phyloP scores from a whole-genome alignment of 2,797 vertebrate genomes.

The Hylomyscus alleni region DNA sequence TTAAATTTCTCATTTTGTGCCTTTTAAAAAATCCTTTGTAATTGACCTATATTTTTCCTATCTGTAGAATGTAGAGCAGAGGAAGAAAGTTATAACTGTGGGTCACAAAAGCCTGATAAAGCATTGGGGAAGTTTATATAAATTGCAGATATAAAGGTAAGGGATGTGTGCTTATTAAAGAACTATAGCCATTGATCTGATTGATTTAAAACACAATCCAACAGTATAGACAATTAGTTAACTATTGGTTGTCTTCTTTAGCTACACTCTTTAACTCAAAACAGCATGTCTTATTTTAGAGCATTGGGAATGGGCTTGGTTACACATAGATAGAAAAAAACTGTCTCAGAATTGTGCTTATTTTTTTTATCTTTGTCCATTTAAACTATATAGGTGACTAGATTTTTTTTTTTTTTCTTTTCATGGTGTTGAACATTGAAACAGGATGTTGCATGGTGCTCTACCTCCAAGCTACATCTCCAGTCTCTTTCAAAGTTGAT shows the following conservation, averaged over 20 bases:
- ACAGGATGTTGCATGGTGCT: background rate
- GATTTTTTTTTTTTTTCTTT: background rate
- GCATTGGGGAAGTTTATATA: conserved; percentile 20
- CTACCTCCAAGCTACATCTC: background rate
- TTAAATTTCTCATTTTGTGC: conserved; percentile 62
- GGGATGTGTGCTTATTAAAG: conserved; percentile 41
- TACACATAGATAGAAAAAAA: conserved; percentile 40
- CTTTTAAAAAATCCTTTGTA: conserved; percentile 22
- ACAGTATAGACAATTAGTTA: conserved; percentile 30
- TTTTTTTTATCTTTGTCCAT: background rate
- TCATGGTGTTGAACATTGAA: background rate
- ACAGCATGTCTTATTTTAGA: conserved; percentile 63
- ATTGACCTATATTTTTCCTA: conserved; percentile 52
- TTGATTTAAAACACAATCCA: conserved; percentile 64
- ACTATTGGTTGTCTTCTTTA: conserved; percentile 34
- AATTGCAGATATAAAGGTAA: conserved; percentile 39
- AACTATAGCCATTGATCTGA: conserved; percentile 59
- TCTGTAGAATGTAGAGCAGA: conserved; percentile 27
- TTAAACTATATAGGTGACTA: conserved; percentile 57
- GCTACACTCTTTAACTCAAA: conserved; percentile 55
- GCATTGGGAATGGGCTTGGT: background rate
- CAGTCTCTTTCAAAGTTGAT: background rate
- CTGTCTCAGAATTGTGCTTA: conserved; percentile 51
- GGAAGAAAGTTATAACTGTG: conserved; percentile 18
- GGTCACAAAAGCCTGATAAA: conserved; percentile 52